Percentiles rank a stretch among this genome's conserved stretches.
Evolutionary conservation across 2,888 invertebrate genomes (phyloP).

Genomic region (Macrophya alboannulata): DNA sequence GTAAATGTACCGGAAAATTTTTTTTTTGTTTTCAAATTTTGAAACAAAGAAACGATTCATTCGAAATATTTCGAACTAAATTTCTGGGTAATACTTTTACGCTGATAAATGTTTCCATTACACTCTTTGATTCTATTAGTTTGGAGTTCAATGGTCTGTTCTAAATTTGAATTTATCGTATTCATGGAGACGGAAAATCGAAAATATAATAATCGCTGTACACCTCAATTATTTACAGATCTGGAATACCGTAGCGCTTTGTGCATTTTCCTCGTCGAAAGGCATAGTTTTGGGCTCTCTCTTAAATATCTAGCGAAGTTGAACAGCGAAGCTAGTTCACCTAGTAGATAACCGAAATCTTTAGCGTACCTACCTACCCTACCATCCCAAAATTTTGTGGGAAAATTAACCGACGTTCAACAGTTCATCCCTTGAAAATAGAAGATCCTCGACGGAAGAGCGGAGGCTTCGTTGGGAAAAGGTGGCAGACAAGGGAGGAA

Average conservation of each 20-base stretch:
- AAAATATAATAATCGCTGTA: too few relatives aligned
- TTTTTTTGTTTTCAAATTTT: too few relatives aligned
- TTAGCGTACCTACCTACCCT: background rate
- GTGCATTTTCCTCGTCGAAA: background rate
- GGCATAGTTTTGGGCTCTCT: constrained; percentile 7
- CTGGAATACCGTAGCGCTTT: background rate
- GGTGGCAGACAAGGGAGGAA: background rate
- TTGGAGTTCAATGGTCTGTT: background rate
- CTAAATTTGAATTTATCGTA: background rate
- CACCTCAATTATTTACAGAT: too few relatives aligned
- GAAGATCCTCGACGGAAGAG: background rate
- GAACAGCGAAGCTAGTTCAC: background rate
- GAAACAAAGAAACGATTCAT: background rate
- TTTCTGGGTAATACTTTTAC: background rate
- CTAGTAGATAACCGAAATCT: background rate
- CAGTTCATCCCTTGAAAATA: constrained; percentile 8
- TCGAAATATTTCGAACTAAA: background rate
- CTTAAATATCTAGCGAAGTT: background rate
- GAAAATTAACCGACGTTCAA: constrained; percentile 36
- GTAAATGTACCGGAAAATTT: background rate
- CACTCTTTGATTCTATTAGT: background rate
- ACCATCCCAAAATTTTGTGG: background rate
- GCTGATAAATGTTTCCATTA: background rate
- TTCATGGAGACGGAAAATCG: background rate
- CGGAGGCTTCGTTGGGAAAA: background rate